A percentile compares a stretch with the other conserved stretches of the same genome.
Conservation (phyloP, 2,888 invertebrate genomes). For the Scelioninae gen. 1 region DNA sequence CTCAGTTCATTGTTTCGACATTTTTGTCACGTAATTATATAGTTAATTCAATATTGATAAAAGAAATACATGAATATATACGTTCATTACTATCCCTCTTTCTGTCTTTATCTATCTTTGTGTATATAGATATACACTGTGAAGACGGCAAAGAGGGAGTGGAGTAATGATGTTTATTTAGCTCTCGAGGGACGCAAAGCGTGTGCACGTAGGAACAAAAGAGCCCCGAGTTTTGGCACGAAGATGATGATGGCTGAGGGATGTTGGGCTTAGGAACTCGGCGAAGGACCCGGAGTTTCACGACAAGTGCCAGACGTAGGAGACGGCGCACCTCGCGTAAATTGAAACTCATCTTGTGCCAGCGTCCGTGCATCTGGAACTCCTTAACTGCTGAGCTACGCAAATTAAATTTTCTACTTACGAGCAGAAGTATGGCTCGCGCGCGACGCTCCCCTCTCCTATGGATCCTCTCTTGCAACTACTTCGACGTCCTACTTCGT, state of each 20-base stretch:
- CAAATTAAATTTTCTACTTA: slow-evolving; percentile 83
- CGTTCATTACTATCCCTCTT: no score
- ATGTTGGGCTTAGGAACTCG: slow-evolving; percentile 66
- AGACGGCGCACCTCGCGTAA: slow-evolving; percentile 74
- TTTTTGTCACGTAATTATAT: no score
- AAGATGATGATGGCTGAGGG: slow-evolving; percentile 73
- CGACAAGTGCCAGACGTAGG: slow-evolving; percentile 69
- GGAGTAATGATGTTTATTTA: slow-evolving; percentile 82
- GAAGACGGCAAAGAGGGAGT: slow-evolving; percentile 56
- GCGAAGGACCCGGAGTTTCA: slow-evolving; percentile 61
- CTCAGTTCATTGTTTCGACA: no score
- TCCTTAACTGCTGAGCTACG: slow-evolving; percentile 81
- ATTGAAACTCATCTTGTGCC: slow-evolving; percentile 80
- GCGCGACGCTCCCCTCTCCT: slow-evolving; percentile 59
- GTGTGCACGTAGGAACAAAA: slow-evolving; percentile 72
- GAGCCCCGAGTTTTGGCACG: slow-evolving; percentile 76
- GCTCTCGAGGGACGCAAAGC: slow-evolving; percentile 76
- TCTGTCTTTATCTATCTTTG: not conserved
- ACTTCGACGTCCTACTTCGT: slow-evolving; percentile 47
- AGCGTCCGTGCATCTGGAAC: slow-evolving; percentile 77
- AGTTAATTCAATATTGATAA: no score
- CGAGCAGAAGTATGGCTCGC: slow-evolving; percentile 73
- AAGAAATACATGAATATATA: not conserved
- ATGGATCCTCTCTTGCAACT: not conserved
- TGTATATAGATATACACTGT: slow-evolving; percentile 27